phyloP scores from a whole-genome alignment of 2,113 vertebrate genomes.

The Amazona vittata region DNA sequence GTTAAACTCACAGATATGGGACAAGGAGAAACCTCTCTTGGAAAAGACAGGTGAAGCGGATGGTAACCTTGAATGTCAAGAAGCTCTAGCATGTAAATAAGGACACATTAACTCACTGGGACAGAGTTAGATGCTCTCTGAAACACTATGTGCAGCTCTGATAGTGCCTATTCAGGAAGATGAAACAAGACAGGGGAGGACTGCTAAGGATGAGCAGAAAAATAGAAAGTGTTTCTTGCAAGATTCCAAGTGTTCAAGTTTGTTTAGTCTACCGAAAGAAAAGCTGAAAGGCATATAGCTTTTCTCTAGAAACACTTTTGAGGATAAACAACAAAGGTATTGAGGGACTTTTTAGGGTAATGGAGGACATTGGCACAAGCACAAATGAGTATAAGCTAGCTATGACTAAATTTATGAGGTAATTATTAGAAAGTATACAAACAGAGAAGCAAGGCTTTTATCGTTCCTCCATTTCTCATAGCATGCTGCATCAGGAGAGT shows the following conservation, averaged over 20 bases:
- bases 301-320: neutral
- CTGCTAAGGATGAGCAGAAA: neutral
- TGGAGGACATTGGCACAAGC: neutral
- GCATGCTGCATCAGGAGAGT: neutral
- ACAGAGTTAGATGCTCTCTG: neutral
- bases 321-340: neutral
- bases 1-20: neutral
- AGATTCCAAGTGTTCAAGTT: neutral
- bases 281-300: neutral
- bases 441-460: neutral
- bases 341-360: neutral
- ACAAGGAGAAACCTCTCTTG: neutral
- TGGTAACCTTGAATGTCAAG: neutral
- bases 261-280: neutral
- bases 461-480: neutral
- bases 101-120: neutral
- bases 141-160: neutral
- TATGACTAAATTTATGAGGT: neutral
- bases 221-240: neutral
- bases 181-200: neutral
- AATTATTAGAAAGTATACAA: neutral
- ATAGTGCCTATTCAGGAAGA: neutral
- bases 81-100: neutral
- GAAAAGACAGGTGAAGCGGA: neutral
- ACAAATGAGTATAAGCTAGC: neutral